Evolutionary conservation across 2,113 vertebrate genomes (phyloP), one percentile per base, ranked within the genome.

Genomic region (Panthera uncia): DNA sequence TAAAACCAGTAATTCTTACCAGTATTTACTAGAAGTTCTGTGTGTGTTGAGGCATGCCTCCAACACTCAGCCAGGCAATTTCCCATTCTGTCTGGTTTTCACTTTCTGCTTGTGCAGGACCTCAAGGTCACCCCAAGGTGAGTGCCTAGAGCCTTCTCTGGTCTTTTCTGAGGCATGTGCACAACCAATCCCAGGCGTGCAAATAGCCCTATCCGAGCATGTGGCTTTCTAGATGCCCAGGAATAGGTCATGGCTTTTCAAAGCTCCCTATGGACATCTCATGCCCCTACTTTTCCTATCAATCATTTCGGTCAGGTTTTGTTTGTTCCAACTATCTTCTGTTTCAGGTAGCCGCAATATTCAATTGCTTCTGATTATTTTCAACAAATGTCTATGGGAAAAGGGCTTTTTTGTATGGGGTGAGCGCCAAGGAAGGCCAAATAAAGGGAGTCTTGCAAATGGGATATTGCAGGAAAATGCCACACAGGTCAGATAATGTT

Each of bases 301-400:
- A 74, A 86, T 81, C 38, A 36, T 92, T 96, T 93, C n/a, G 5
- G 4, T 68, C n/a, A 71, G 41, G n/a, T 68, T 81, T 81, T 61
- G 31, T 68, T 84, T 81, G 38, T 12, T 41, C 21, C 61, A 38
- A 19, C 4, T 48, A 50, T 14, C 13, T 50, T 14, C 50, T 89
- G 71, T n/a, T 91, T 84, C 19, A 57, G 14, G 38, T 15, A 90
- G 50, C 65, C 33, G 18, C 12, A 25, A 6, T 78, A 57, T 79
- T 29, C 48, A 41, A 10, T 84, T 84, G 12, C 18, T 21, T 96
- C 45, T 84, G 48, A 90, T 29, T 61, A 27, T 50, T 96, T 93
- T 88, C 31, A 61, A 52, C n/a, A 63, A 74, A n/a, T 38, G n/a
- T 33, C 12, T 23, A 5, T 7, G 5, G 10, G 36, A 1, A 33